These are phyloP conservation scores for Gallinago undulata DNA, from an alignment of 2,113 vertebrate genomes.

Conservation along the genomic window DNA sequence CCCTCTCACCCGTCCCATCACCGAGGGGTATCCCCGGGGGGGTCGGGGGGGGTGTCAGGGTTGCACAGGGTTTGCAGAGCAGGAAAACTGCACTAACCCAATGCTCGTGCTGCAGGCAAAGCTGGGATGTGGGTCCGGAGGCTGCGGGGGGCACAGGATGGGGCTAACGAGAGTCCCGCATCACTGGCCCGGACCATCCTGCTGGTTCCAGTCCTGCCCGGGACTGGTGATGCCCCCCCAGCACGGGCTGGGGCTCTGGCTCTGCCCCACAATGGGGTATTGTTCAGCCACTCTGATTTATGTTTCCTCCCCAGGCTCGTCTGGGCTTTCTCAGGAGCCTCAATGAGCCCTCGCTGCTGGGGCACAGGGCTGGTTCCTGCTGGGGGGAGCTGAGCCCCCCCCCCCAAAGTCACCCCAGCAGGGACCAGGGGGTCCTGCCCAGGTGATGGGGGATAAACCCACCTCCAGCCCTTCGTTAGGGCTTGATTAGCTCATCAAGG, in stretches of 20 bases:
- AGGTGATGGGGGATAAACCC: neutral
- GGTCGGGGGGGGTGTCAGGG: neutral
- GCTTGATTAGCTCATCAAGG: neutral
- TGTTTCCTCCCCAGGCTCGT: neutral
- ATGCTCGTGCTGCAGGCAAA: accelerated
- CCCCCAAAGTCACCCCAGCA: neutral
- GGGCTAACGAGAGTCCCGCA: neutral
- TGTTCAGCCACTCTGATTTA: neutral
- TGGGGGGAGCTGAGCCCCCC: neutral
- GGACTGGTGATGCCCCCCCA: accelerated
- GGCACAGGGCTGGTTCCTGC: neutral
- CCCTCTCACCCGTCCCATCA: neutral
- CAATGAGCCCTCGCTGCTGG: neutral
- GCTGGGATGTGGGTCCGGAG: neutral
- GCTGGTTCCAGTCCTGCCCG: neutral
- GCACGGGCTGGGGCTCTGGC: neutral
- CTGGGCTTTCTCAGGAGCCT: neutral
- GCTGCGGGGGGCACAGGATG: neutral
- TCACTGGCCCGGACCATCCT: neutral
- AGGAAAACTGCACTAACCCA: accelerated
- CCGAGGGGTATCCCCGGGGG: neutral
- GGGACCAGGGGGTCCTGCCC: neutral
- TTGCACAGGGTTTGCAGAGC: neutral
- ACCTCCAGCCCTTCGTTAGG: neutral
- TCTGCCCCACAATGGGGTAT: neutral